Percentiles rank a stretch among this genome's conserved stretches.
Conservation (phyloP, 1,140 invertebrate genomes). For the Monomorium pharaonis region DNA sequence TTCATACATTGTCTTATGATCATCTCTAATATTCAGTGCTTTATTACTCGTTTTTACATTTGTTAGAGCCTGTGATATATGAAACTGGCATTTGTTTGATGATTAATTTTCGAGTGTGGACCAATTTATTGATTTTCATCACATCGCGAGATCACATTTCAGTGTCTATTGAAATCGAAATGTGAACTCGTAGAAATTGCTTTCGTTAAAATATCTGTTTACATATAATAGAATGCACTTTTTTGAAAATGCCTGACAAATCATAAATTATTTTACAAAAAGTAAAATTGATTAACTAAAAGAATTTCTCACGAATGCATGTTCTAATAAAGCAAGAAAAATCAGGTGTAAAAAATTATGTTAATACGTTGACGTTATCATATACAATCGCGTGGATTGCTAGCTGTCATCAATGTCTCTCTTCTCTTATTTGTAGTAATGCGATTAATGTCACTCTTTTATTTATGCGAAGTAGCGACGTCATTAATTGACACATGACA, state of each 20-base stretch:
- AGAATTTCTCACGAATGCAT: not conserved
- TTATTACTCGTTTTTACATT: not conserved
- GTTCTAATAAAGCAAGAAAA: not conserved
- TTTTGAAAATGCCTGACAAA: not conserved
- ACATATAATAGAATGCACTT: not conserved
- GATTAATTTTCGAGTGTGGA: not conserved
- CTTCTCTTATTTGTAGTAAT: not conserved
- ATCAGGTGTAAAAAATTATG: not conserved
- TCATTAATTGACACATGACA: not conserved
- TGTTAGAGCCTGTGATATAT: not conserved
- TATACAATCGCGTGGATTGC: slow-evolving; percentile 1
- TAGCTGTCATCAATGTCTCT: not conserved
- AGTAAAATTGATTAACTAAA: not conserved
- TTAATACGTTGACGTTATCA: not conserved
- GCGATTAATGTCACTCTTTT: not conserved
- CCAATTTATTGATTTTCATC: not conserved
- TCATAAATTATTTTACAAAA: not conserved
- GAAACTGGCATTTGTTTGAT: not conserved
- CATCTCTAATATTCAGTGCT: not conserved
- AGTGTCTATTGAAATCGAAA: not conserved
- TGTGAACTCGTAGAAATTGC: not conserved
- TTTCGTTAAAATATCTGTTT: not conserved
- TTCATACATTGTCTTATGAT: not conserved
- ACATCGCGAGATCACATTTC: not conserved
- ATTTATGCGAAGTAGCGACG: not conserved